These are phyloP conservation scores for Drosophila longiperda DNA, from an alignment of 2,888 invertebrate species.

Conservation along the genomic window DNA sequence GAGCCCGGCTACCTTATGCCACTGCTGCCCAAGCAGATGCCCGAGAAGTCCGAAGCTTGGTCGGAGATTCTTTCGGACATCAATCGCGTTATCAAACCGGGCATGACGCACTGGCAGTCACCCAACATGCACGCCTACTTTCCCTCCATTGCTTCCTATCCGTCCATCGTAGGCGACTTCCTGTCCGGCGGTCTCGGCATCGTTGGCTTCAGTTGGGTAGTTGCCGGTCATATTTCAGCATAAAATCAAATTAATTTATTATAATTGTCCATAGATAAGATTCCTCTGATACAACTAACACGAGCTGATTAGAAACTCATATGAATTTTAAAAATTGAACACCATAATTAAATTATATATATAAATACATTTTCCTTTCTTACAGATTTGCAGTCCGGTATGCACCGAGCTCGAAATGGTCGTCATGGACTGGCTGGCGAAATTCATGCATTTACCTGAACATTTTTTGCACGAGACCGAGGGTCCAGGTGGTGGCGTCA, in stretches of 20 bases:
- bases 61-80: constrained; percentile 93
- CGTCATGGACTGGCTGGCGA: constrained; percentile 97
- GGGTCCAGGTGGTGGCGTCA: constrained; percentile 93
- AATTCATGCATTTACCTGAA: constrained; percentile 92
- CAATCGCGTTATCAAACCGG: constrained; percentile 95
- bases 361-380: neutral
- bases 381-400: constrained; percentile 92
- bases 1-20: constrained; percentile 95
- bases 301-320: too few species aligned
- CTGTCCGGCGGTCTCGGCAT: constrained; percentile 92
- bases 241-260: too few species aligned
- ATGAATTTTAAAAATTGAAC: too few species aligned
- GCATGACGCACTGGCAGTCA: constrained; percentile 97
- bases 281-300: too few species aligned
- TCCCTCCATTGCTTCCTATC: constrained; percentile 93
- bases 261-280: too few species aligned
- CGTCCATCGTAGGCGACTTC: constrained; percentile 93
- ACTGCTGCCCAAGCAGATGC: constrained; percentile 92
- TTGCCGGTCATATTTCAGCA: constrained; percentile 63
- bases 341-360: too few species aligned
- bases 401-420: constrained; percentile 96
- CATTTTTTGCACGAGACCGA: constrained; percentile 91
- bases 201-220: constrained; percentile 96
- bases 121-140: constrained; percentile 97
- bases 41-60: constrained; percentile 93